Base-by-base conservation (phyloP, 1,140 invertebrate species). In the Tetramorium simillimum region DNA sequence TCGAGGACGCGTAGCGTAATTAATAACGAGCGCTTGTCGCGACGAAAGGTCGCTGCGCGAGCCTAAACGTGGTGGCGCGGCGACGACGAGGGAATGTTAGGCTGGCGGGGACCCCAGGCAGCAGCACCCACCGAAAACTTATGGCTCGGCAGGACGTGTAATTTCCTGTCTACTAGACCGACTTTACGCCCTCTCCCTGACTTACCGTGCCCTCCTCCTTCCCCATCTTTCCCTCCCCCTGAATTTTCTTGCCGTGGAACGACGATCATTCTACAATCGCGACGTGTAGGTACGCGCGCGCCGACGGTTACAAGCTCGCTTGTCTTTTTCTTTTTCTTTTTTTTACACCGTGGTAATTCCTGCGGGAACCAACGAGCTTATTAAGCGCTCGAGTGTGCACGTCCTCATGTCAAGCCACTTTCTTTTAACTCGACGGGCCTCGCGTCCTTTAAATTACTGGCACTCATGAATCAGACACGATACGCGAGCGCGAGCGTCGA, bases 131-230 rank as follows among this genome's bases (percentile, higher is more conserved):
- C 76, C 80, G 21, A 87, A 77, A 90, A 92, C 91, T 88, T 87
- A 88, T 65, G 87, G 87, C 86, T 87, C 86, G 89, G 92, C 90
- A 93, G 92, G 92, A 92, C 89, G 89, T 92, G 93, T 93, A 94
- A 94, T 94, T 94, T 94, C 92, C 92, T 94, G 92, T 56, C 75
- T 91, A 87, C 81, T 90, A 90, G 88, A 90, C 88, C 88, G 88
- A 90, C 88, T 91, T 89, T 69, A 78, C 67, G 56, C 24, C 37
- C 4, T 24, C 51, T 5, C 37, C 62, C 33, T 51, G 65, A 51
- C 75, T 58, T n/a, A 21, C 58, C 56, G 40, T 16, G 1, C 24
- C 18, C 12, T 14, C 37, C 62, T 58, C 12, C 10, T n/a, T n/a
- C 49, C 51, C 46, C n/a, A n/a, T n/a, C 51, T 28, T 40, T 60